Percentiles rank a stretch among this genome's conserved stretches.
These are phyloP conservation scores for Marasmarcha lunaedactyla DNA, from an alignment of 2,888 invertebrate genomes.

Conservation along the genomic window DNA sequence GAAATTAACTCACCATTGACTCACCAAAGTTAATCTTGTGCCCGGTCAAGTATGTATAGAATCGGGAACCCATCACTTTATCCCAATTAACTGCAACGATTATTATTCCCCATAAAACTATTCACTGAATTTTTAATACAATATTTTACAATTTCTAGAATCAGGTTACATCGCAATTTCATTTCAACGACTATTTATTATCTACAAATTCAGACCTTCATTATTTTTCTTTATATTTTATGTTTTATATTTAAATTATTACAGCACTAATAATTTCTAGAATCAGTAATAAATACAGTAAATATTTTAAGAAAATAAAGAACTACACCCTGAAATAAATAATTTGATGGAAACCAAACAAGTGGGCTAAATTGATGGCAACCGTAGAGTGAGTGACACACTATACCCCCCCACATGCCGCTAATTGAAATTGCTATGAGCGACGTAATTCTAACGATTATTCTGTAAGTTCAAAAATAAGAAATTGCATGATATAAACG, in stretches of 20 bases:
- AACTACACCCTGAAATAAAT: constrained; percentile 7
- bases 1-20: no score
- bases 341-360: constrained; percentile 42
- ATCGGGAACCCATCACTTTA: neutral
- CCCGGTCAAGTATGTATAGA: no score
- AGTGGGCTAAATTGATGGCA: constrained; percentile 49
- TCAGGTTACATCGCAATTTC: neutral
- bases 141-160: neutral
- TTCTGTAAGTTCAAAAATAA: constrained; percentile 7
- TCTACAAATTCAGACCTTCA: neutral
- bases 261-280: no score
- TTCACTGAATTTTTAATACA: neutral
- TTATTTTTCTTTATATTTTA: neutral
- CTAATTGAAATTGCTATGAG: constrained; percentile 61
- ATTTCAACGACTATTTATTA: neutral
- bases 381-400: constrained; percentile 38
- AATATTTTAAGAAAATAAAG: no score
- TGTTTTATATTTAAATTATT: no score
- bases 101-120: neutral
- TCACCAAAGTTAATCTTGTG: no score
- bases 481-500: no score
- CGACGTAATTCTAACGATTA: constrained; percentile 6
- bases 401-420: constrained; percentile 16
- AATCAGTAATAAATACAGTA: no score
- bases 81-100: neutral